Evolutionary conservation across 1,140 invertebrate genomes (phyloP).

Genomic region (Drosophila lini): DNA sequence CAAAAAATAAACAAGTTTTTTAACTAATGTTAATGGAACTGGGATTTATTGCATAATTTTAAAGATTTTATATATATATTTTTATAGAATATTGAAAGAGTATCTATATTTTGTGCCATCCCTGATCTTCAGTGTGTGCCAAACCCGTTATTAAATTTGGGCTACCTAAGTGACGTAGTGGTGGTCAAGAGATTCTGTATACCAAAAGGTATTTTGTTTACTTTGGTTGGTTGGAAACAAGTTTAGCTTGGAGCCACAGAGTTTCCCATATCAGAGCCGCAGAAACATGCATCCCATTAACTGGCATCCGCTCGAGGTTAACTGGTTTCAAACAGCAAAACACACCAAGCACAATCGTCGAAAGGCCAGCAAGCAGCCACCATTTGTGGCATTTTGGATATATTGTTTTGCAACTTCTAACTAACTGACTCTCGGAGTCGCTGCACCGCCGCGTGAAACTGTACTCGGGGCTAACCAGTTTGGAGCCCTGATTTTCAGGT

Average conservation of each 20-base stretch:
- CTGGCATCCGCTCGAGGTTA: conserved; percentile 36
- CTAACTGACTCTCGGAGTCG: conserved; percentile 16
- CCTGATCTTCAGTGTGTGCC: conserved; percentile 14
- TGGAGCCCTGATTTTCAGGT: conserved; percentile 39
- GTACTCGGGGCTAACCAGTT: conserved; percentile 37
- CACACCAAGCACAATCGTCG: conserved; percentile 22
- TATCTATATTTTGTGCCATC: background rate
- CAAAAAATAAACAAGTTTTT: no score
- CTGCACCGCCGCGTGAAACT: conserved; percentile 23
- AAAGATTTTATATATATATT: no score
- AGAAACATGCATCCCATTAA: conserved; percentile 28
- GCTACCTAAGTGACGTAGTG: conserved; percentile 40
- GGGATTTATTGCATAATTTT: no score
- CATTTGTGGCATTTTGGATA: conserved; percentile 44
- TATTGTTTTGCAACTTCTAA: conserved; percentile 62
- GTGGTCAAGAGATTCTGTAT: conserved; percentile 22
- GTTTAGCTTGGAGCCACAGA: conserved; percentile 50
- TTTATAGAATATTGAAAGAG: background rate
- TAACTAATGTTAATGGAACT: no score
- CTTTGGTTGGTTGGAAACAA: conserved; percentile 37
- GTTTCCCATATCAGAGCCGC: conserved; percentile 8
- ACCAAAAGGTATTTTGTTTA: conserved; percentile 44
- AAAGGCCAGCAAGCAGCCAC: conserved; percentile 9
- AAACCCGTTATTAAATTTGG: conserved; percentile 70
- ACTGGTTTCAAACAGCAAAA: conserved; percentile 54